Base-by-base conservation (phyloP, 2,888 invertebrate genomes). In the Noctua janthina region DNA sequence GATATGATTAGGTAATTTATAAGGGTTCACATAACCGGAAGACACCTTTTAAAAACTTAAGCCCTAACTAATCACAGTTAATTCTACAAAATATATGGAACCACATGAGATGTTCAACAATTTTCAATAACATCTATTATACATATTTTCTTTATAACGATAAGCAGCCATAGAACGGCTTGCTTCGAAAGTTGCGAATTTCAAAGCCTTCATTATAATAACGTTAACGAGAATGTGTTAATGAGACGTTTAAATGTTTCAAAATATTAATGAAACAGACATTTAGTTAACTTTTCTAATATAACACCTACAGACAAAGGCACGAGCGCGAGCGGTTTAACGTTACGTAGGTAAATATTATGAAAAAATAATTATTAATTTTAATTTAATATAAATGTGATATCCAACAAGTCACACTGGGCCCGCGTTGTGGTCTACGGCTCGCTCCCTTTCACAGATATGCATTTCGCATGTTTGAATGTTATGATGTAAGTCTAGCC, bases 121-220 rank as follows among this genome's bases (percentile, higher is more conserved):
- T 62, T n/a, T 29, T 2, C 62, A 62, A 62, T 15, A 29, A 62
- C n/a, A 59, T 23, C 54, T 20, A 2, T 15, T 5, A 39, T 39
- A 51, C 10, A 56, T 56, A 56, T n/a, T 56, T n/a, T 64, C 49
- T 64, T 35, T 66, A 15, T 20, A 66, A n/a, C 20, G 56, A 0
- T 20, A 20, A 49, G 23, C 23, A 23, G 72, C 39, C 29, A 29
- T 56, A 69, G 62, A 82, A 39, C 17, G 5, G 5, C 46, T 1
- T 54, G 54, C 11, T 29, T 43, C 8, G 72, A 72, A 81, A 76
- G 68, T 29, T 82, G 81, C 49, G 17, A 72, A 64, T 20, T 64
- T 68, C 5, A 72, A 29, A 29, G 49, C 62, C 15, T 71, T 39
- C 29, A 56, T 49, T 35, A 54, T 0, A 39, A 54, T 6, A 54